Base-by-base conservation (phyloP, 2,797 vertebrate species). In the Pangasius macronema region DNA sequence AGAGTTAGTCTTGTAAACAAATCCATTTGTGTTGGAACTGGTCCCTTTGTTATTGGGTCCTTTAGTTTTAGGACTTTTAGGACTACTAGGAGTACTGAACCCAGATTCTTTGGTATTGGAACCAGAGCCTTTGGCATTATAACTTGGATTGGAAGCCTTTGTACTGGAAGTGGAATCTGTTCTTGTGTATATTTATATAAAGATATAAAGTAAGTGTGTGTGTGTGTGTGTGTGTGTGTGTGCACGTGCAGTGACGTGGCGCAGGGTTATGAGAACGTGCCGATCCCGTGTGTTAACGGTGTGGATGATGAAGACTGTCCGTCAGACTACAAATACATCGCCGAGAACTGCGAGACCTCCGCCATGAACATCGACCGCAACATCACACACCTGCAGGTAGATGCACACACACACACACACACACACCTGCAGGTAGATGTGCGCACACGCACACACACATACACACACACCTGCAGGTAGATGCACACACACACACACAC, bases 291-390 rank as follows among this genome's bases (percentile, higher is more conserved):
- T 3, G 97, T 99, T 75, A 99, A 99, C 0, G 96, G 96, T 0
- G 97, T 98, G 93, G 98, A 99, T 0, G 97, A 97, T 0, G 97
- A 99, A 86, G 97, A 95, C 0, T 97, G 96, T 76, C 97, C 98
- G 0, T 96, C 97, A 0, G 97, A 99, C 89, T 99, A 98, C 91
- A 98, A 98, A 88, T 99, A 99, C 76, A 96, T 99, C 85, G 97
- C 97, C 0, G 97, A 99, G 93, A 99, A 99, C 95, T 99, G 98
- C 1, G 98, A 98, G 93, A 99, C 98, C 0, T 98, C 98, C 1
- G 96, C 97, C 39, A 99, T 98, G 98, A 99, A 98, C 93, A 99
- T 99, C 0, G 97, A 99, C 93, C 96, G 97, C 30, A 99, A 98
- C 93, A 98, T 98, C 91, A 99, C 98, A 36, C 98, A 98, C 92